Conservation (phyloP, 2,113 vertebrate genomes). For the Acrocephalus arundinaceus region DNA sequence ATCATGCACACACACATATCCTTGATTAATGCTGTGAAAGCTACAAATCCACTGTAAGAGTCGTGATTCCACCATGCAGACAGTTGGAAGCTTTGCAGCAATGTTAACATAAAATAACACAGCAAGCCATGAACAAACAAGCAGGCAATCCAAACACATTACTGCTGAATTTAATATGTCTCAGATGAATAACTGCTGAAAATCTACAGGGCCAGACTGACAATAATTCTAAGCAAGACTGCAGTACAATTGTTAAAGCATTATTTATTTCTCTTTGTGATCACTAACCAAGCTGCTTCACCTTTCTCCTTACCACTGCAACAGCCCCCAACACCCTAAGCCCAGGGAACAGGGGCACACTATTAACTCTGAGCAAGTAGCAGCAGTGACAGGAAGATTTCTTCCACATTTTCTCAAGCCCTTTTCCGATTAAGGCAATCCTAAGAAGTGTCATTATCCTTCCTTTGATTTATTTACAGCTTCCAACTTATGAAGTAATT, state of each 20-base stretch:
- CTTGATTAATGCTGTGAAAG: neutral
- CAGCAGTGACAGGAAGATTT: neutral
- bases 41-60: neutral
- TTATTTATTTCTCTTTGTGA: neutral
- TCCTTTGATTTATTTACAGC: neutral
- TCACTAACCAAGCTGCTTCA: neutral
- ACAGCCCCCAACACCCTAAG: neutral
- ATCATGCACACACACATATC: neutral
- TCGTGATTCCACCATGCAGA: neutral
- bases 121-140: neutral
- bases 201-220: neutral
- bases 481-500: neutral
- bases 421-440: rapidly evolving
- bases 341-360: neutral
- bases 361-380: neutral
- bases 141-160: neutral
- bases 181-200: neutral
- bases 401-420: neutral
- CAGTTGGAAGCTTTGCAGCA: neutral
- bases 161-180: neutral
- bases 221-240: neutral
- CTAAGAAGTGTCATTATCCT: neutral
- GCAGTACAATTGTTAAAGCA: neutral
- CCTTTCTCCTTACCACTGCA: neutral
- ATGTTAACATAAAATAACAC: neutral